A percentile compares a stretch with the other conserved stretches of the same genome.
Evolutionary conservation across 2,113 vertebrate species (phyloP).

Genomic region (Pipra filicauda): DNA sequence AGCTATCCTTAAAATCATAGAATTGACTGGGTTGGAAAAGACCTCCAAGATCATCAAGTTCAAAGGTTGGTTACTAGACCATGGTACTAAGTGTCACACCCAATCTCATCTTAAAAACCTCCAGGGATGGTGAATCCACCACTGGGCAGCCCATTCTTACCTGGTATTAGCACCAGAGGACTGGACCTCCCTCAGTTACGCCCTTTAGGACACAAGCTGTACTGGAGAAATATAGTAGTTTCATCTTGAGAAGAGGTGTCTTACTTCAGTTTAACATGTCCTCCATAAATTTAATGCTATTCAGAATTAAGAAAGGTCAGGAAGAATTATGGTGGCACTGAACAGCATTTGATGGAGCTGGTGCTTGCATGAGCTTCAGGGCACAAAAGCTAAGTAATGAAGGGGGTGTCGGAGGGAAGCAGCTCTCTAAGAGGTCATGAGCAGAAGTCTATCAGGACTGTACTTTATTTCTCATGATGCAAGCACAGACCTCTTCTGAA

Average conservation of each 20-base stretch:
- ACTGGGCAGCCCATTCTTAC: not conserved
- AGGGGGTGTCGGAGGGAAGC: not conserved
- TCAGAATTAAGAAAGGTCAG: not conserved
- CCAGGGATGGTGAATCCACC: too few species aligned
- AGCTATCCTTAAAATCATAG: not conserved
- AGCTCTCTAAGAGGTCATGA: not conserved
- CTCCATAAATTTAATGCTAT: not conserved
- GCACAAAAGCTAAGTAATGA: not conserved
- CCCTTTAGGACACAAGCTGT: not conserved
- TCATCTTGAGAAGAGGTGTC: not conserved
- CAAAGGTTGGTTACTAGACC: too few species aligned
- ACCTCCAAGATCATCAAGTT: too few species aligned
- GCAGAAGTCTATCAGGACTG: not conserved
- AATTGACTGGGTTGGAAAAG: too few species aligned
- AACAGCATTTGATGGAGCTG: rapidly evolving
- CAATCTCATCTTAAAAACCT: too few species aligned
- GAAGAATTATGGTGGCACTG: not conserved
- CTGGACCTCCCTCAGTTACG: not conserved
- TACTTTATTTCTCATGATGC: not conserved
- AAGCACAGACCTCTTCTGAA: not conserved
- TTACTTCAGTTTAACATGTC: not conserved
- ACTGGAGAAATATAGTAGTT: not conserved
- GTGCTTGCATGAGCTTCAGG: rapidly evolving
- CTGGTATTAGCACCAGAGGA: not conserved
- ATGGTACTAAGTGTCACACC: too few species aligned